phyloP scores from a whole-genome alignment of 1,140 invertebrate species.

The Nilaparvata lugens region DNA sequence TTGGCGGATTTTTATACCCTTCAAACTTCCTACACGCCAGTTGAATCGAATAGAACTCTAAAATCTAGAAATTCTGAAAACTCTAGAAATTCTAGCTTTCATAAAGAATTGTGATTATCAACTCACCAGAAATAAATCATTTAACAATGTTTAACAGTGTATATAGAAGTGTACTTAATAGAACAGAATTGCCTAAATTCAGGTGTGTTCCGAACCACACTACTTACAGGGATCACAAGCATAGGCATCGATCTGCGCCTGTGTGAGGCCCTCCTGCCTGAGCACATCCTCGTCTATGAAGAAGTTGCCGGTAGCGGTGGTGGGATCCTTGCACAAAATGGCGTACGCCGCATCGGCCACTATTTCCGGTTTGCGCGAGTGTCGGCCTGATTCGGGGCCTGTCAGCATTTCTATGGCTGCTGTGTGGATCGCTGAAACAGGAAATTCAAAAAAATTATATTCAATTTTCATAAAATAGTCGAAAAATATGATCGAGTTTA shows the following conservation, averaged over 20 bases:
- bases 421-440: constrained; percentile 73
- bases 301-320: constrained; percentile 80
- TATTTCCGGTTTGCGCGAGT: constrained; percentile 80
- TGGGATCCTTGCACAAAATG: constrained; percentile 71
- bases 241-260: constrained; percentile 85
- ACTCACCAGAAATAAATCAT: not conserved
- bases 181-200: too few species aligned
- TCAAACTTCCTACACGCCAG: too few species aligned
- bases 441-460: constrained; percentile 3
- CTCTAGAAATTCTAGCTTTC: too few species aligned
- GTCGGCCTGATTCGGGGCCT: constrained; percentile 43
- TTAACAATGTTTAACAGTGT: not conserved
- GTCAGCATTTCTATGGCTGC: constrained; percentile 95
- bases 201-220: too few species aligned
- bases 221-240: constrained; percentile 63
- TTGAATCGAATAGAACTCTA: too few species aligned
- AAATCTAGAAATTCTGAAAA: too few species aligned
- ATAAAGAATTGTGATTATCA: constrained; percentile 9
- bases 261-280: constrained; percentile 63
- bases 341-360: constrained; percentile 92
- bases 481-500: too few species aligned
- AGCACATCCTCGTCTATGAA: constrained; percentile 90
- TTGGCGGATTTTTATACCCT: too few species aligned
- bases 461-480: too few species aligned
- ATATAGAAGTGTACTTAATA: not conserved